These are phyloP conservation scores for Oxystoma pomonae DNA, from an alignment of 2,888 invertebrate species.

Conservation along the genomic window DNA sequence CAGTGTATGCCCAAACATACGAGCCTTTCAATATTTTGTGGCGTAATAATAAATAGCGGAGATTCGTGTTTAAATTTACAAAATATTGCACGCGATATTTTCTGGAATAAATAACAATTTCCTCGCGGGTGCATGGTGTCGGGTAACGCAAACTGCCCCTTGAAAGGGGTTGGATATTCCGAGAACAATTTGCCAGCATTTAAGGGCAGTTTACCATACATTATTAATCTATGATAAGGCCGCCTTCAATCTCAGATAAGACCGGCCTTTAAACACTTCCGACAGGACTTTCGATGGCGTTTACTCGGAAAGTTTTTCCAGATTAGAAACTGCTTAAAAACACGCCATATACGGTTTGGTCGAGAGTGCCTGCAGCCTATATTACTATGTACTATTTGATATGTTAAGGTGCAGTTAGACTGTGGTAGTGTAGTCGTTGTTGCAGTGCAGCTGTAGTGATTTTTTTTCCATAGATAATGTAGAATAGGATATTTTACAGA, in stretches of 20 bases:
- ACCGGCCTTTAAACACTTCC: slow-evolving; percentile 45
- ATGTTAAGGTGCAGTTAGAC: too few species aligned
- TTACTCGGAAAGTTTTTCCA: slow-evolving; percentile 26
- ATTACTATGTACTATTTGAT: too few species aligned
- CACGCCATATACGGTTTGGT: too few species aligned
- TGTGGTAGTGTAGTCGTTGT: too few species aligned
- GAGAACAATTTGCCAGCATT: slow-evolving; percentile 47
- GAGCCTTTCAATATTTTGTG: too few species aligned
- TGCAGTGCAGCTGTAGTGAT: too few species aligned
- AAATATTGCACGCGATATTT: neutral
- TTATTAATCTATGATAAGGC: slow-evolving; percentile 47
- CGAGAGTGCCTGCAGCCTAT: too few species aligned
- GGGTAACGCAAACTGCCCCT: neutral
- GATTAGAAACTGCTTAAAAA: neutral
- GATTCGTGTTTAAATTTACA: too few species aligned
- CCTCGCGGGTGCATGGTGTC: neutral
- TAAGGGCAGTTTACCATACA: slow-evolving; percentile 49
- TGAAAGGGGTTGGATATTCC: slow-evolving; percentile 28
- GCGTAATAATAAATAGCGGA: too few species aligned
- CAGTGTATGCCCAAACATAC: too few species aligned
- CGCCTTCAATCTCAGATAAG: slow-evolving; percentile 1
- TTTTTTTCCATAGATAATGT: too few species aligned
- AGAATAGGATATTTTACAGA: too few species aligned
- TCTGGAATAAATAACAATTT: slow-evolving; percentile 3
- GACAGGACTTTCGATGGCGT: slow-evolving; percentile 47